Evolutionary conservation across 2,113 vertebrate genomes (phyloP), one percentile per base, ranked within the genome.

Genomic region (Eudorcas thomsonii): DNA sequence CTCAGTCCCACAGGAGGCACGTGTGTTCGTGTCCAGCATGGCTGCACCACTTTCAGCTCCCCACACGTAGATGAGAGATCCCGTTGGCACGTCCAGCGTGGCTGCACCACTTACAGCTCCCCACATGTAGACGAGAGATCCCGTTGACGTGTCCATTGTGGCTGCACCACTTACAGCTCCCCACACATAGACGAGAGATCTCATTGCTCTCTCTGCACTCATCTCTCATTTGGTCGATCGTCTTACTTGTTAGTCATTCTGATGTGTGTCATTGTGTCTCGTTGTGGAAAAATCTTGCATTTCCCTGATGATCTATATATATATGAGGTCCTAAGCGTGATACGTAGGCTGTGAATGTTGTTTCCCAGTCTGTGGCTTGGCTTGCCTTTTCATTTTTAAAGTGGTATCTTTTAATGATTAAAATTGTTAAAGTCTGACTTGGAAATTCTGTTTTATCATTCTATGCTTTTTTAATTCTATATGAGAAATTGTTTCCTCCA

Each of bases 61-160:
- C 17, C 26, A 43, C 23, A 43, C 2, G 23, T 15, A 5, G 3
- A 1, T 11, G 23, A 30, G 25, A 17, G 43, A 4, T 5, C 21
- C 48, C 2, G 6, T 12, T 60, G 59, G 26, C 8, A 5, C 36
- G 55, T 15, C 26, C 48, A 60, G 10, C 6, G 6, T 59, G 33
- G 4, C 30, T 30, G 26, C 1, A 3, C 19, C 4, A 1, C 48
- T 15, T 7, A 1, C 28, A 8, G 3, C 28, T 7, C 64, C 36
- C 9, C 26, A 43, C 4, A 45, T 1, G 23, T 21, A 5, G 3
- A 1, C 15, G 23, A 36, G 25, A 16, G 39, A 6, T 5, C 21
- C 48, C 1, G 6, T 25, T 59, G 57, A 26, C 8, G 7, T 48
- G 55, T 15, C 19, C 48, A 59, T 10, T 6, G 6, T 59, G 33